phyloP scores from a whole-genome alignment of 1,140 invertebrate species.

The Drepana arcuata region DNA sequence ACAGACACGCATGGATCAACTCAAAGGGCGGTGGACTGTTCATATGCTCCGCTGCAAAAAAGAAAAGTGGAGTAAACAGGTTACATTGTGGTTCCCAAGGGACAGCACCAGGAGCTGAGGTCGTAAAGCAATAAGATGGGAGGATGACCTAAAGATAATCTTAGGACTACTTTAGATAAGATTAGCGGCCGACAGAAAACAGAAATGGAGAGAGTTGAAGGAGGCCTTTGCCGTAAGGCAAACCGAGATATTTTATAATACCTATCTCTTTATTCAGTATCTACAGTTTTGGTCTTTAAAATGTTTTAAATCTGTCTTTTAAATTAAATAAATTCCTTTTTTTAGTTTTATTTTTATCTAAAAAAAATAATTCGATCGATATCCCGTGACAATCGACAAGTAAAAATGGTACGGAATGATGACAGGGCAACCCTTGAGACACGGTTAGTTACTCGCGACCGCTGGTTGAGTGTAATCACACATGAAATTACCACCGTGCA shows the following conservation, averaged over 20 bases:
- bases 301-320: neutral
- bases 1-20: no score
- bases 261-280: neutral
- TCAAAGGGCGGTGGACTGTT: neutral
- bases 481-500: conserved; percentile 40
- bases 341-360: neutral
- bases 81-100: neutral
- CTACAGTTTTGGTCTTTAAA: neutral
- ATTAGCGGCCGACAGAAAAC: no score
- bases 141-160: no score
- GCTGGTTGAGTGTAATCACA: conserved; percentile 31
- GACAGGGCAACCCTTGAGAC: neutral
- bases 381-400: neutral
- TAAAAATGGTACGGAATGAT: neutral
- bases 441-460: neutral
- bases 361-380: neutral
- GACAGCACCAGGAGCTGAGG: no score
- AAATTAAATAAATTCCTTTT: neutral
- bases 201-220: neutral
- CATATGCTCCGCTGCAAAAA: neutral
- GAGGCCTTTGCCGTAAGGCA: no score
- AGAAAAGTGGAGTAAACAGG: neutral
- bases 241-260: neutral
- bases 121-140: no score
- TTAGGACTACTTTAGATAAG: no score